These are phyloP conservation scores for Clavelina lepadiformis DNA, from an alignment of 23 tunicate genomes.

Conservation along the genomic window DNA sequence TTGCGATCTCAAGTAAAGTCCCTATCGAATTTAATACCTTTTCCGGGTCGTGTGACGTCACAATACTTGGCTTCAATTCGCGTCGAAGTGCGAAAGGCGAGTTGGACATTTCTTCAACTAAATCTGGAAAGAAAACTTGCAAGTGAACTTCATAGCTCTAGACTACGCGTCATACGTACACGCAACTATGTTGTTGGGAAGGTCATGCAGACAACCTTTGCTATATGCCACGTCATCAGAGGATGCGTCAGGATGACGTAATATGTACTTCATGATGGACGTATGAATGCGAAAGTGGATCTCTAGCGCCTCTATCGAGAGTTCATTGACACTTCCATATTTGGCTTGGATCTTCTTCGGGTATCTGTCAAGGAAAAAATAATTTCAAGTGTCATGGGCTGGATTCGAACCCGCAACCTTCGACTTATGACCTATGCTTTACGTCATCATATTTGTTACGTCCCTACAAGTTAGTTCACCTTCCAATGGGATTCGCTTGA, in stretches of 20 bases:
- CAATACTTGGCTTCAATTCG: constrained; percentile 21
- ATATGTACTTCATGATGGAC: constrained; percentile 49
- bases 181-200: not conserved
- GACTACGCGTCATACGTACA: not conserved
- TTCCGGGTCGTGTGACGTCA: constrained; percentile 19
- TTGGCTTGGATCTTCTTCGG: constrained; percentile 90
- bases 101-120: constrained; percentile 47
- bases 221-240: constrained; percentile 14
- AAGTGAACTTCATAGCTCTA: not conserved
- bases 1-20: no score
- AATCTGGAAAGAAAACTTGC: constrained; percentile 22
- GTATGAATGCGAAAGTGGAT: constrained; percentile 77
- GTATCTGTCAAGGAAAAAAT: constrained; percentile 33
- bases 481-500: no score
- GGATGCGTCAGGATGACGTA: constrained; percentile 2
- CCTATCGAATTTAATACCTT: no score
- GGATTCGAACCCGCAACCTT: no score
- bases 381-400: no score
- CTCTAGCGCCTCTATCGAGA: constrained; percentile 82
- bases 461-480: no score
- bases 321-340: constrained; percentile 46
- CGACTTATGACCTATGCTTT: no score
- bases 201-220: constrained; percentile 15
- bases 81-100: constrained; percentile 60
- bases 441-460: no score